Conservation (phyloP, 2,888 invertebrate genomes). For the Drosophila lutescens region DNA sequence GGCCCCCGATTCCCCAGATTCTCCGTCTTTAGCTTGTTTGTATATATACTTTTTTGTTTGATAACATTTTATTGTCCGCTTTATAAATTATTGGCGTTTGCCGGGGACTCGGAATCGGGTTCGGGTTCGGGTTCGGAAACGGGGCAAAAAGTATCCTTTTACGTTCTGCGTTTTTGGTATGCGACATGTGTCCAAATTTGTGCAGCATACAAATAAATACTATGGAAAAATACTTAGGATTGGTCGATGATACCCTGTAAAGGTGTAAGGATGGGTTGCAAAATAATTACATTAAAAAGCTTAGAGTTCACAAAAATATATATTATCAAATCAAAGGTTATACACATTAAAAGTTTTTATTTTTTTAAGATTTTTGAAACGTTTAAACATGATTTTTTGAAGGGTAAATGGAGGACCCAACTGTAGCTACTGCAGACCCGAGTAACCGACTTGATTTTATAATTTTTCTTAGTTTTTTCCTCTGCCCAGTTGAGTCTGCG, state of each 20-base stretch:
- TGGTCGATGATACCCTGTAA: constrained; percentile 21
- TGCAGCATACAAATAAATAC: constrained; percentile 69
- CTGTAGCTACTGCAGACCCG: background rate
- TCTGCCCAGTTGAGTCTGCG: constrained; percentile 45
- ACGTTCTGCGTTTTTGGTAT: constrained; percentile 71
- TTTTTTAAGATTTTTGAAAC: too few relatives aligned
- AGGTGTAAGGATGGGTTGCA: background rate
- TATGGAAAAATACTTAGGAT: constrained; percentile 31
- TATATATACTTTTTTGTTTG: constrained; percentile 63
- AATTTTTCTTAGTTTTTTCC: constrained; percentile 18
- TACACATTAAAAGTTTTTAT: too few relatives aligned
- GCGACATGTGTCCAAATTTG: constrained; percentile 78
- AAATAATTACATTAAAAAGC: too few relatives aligned
- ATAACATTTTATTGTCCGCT: constrained; percentile 80
- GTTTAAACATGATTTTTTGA: too few relatives aligned
- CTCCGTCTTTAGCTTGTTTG: constrained; percentile 21
- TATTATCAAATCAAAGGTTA: too few relatives aligned
- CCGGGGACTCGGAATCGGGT: constrained; percentile 20
- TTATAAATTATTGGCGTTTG: constrained; percentile 80
- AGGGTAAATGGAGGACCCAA: constrained; percentile 4
- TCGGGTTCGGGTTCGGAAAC: constrained; percentile 9
- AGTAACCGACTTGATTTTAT: constrained; percentile 33
- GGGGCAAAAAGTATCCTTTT: constrained; percentile 77
- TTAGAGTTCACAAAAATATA: too few relatives aligned
- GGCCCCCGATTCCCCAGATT: constrained; percentile 1